Evolutionary conservation across 2,888 invertebrate species (phyloP), one percentile per base, ranked within the genome.

Genomic region (Schizotus pectinicornis): DNA sequence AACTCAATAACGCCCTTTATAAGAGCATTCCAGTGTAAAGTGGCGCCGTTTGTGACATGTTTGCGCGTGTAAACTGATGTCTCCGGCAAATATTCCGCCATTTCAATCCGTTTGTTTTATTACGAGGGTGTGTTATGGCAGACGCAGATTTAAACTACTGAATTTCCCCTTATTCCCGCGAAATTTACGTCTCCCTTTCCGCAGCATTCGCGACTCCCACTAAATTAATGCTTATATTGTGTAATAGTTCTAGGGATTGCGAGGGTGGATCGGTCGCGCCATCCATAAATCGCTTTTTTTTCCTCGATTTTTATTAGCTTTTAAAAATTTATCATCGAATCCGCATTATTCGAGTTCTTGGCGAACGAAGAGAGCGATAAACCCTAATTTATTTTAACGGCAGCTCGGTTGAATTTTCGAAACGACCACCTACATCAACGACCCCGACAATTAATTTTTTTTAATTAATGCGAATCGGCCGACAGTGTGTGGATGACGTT

Each of bases 21-120:
- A 69, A 73, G 71, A 70, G 72, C 72, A 72, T 71, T 74, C 70
- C 69, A 67, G 68, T 73, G 71, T 72, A 70, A 67, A 70, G 69
- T 70, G 72, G 71, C 69, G 69, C 68, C 72, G 69, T 68, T 71
- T 71, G 69, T 69, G 70, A 70, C 73, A 69, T 68, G 68, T 70
- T 70, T 68, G 69, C 68, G 67, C 69, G 65, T 70, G 71, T 71
- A 70, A 70, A 70, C 69, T 69, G 69, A 68, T 68, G 70, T 71
- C 67, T 69, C 67, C 64, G 58, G 65, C 67, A 67, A 70, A 69
- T 68, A 69, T 68, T 68, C 65, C 62, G 64, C 68, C 69, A 68
- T 67, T 69, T 69, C 67, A 67, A 68, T 67, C 65, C 69, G 70
- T 68, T 69, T 70, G 69, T 70, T 70, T 70, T 70, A 69, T 69